Base-by-base conservation (phyloP, 2,113 vertebrate species). In the Condylura cristata region DNA sequence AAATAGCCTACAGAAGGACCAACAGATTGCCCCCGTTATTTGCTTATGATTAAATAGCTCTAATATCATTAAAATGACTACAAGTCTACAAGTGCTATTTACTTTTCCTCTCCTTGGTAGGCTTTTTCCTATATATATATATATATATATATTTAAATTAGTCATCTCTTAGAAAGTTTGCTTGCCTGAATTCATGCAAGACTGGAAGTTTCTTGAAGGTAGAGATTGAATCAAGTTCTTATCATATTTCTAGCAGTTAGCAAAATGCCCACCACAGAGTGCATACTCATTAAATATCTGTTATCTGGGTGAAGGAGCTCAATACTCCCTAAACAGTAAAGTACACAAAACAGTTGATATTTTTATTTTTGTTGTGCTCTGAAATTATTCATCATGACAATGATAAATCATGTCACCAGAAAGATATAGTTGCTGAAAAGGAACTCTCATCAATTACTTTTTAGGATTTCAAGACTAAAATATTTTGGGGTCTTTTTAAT, bases 11-110 rank as follows among this genome's bases (percentile, higher is more conserved):
- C 16, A 86, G 51, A 9, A 68, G 5, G n/a, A 74, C 74, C 30
- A 26, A 39, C 24, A 88, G 66, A 79, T 46, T 86, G 22, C 16
- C 22, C 22, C 26, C 5, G 41, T 41, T 89, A 22, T 6, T 17
- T 89, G 32, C 20, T 63, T 84, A 37, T 46, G 51, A 78, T 75
- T 91, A 89, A 26, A 66, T 79, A 60, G 89, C 76, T 95, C 76
- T 81, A 85, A 74, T 81, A 70, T 72, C 72, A 71, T 46, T 86
- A 96, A 91, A 61, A 13, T 90, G 65, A 87, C 14, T 81, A 81
- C 63, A 72, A 66, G 0, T 46, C 14, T 81, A 81, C 63, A 72
- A 66, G 0, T 46, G 65, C 30, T 86, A 68, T 78, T 91, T 66
- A 61, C 32, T 30, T 85, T 37, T 66, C n/a, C 60, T 71, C 34